Evolutionary conservation across 2,113 vertebrate genomes (phyloP).

Genomic region (Glaucomys volans): DNA sequence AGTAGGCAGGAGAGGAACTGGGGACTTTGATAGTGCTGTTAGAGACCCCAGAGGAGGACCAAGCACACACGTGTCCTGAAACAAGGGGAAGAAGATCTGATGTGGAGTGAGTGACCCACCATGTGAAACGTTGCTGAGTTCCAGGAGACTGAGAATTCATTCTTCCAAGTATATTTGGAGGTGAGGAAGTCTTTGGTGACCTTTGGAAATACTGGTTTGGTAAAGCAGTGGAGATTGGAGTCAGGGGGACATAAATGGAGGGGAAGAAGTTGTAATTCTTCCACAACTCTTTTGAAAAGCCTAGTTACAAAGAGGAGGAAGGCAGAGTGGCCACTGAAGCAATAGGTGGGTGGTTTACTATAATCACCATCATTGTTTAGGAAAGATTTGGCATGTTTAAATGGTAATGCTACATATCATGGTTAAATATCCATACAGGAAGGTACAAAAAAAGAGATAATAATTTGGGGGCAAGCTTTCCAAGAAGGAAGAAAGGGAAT

Average conservation of each 20-base stretch:
- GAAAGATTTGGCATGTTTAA: not conserved
- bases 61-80: not conserved
- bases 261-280: not conserved
- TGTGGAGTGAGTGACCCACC: not conserved
- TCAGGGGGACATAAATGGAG: not conserved
- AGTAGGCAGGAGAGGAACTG: not conserved
- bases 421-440: not conserved
- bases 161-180: constrained; percentile 14
- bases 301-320: not conserved
- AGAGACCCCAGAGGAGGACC: not conserved
- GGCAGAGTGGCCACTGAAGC: not conserved
- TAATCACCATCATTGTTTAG: not conserved
- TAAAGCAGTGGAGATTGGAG: not conserved
- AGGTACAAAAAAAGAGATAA: not conserved
- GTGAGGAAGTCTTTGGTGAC: not conserved
- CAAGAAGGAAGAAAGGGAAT: not conserved
- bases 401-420: not conserved
- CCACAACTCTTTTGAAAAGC: not conserved
- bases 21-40: no score
- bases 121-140: not conserved
- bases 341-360: not conserved
- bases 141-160: not conserved
- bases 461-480: not conserved
- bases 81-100: not conserved
- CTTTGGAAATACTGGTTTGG: not conserved